Evolutionary conservation across 1,140 invertebrate species (phyloP).

Genomic region (Ceratina australensis): DNA sequence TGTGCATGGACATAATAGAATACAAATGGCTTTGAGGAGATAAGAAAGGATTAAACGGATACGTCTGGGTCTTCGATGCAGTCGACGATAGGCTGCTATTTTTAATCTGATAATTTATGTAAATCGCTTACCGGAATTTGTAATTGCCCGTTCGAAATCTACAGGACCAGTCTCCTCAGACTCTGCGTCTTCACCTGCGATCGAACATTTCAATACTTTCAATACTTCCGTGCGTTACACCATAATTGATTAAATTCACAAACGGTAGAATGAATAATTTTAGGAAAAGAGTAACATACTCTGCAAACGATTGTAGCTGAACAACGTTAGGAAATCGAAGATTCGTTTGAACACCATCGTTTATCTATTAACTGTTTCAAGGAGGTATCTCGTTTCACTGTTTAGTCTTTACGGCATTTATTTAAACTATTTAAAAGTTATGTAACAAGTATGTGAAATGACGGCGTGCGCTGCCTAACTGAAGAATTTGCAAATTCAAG

Average conservation of each 20-base stretch:
- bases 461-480: not conserved
- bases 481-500: not conserved
- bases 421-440: not conserved
- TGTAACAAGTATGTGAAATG: not conserved
- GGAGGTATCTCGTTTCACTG: not conserved
- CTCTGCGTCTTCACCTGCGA: slow-evolving; percentile 60
- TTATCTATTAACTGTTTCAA: not conserved
- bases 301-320: slow-evolving; percentile 34
- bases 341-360: slow-evolving; percentile 45
- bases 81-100: too few relatives aligned
- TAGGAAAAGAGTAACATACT: slow-evolving; percentile 12
- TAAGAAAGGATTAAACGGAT: too few relatives aligned
- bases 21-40: too few relatives aligned
- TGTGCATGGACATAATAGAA: too few relatives aligned
- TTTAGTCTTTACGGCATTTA: not conserved
- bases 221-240: not conserved
- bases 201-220: too few relatives aligned
- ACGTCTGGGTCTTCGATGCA: too few relatives aligned
- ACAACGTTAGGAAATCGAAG: slow-evolving; percentile 26
- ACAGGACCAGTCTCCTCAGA: slow-evolving; percentile 59
- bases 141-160: slow-evolving; percentile 68
- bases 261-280: not conserved
- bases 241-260: not conserved
- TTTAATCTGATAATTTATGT: too few relatives aligned
- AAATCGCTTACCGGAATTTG: slow-evolving; percentile 54